These are phyloP conservation scores for Napeogenes inachia DNA, from an alignment of 2,888 invertebrate genomes.

Conservation along the genomic window DNA sequence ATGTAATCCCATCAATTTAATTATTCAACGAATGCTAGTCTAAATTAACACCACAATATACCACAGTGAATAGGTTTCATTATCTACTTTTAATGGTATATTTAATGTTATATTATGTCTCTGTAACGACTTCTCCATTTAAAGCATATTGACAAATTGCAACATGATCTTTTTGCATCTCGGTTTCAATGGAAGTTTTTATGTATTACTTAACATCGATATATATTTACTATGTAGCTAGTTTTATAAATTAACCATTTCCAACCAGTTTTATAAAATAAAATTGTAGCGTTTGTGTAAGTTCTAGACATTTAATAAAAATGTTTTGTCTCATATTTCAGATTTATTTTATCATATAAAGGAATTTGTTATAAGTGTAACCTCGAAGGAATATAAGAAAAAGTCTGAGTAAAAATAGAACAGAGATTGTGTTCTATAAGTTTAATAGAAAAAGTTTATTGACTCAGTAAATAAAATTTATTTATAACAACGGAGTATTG, in stretches of 20 bases:
- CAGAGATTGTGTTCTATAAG: background rate
- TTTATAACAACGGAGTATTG: background rate
- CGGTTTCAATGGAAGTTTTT: background rate
- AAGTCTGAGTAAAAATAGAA: background rate
- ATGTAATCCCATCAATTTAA: background rate
- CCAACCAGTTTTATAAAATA: too few species aligned
- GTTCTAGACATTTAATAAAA: too few species aligned
- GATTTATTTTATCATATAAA: too few species aligned
- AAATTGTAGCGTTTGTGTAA: too few species aligned
- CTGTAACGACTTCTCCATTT: background rate
- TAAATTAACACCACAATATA: background rate
- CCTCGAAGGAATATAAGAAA: too few species aligned
- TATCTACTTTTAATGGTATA: background rate
- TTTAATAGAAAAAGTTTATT: constrained; percentile 1
- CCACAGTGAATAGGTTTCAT: background rate
- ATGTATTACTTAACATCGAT: background rate
- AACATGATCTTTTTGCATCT: background rate
- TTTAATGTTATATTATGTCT: background rate
- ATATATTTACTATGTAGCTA: too few species aligned
- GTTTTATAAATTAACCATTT: too few species aligned
- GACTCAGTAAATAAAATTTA: background rate
- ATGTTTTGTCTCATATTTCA: too few species aligned
- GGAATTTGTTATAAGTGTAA: too few species aligned
- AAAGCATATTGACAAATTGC: constrained; percentile 1
- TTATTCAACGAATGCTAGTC: constrained; percentile 1